Base-by-base conservation (phyloP, 2,113 vertebrate genomes). In the Paedocypris sp. region DNA sequence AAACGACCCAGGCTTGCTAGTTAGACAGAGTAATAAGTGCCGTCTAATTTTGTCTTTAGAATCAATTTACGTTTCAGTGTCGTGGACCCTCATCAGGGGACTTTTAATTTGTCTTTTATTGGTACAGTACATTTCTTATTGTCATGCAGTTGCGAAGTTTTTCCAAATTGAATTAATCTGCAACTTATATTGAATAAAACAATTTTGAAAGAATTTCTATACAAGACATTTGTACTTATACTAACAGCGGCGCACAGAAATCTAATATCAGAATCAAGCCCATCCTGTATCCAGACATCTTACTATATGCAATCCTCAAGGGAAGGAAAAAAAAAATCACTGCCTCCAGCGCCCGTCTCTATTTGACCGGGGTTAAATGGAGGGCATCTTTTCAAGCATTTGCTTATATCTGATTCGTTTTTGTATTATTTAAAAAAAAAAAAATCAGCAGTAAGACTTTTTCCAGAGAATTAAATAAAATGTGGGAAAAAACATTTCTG, bases 61-160 rank as follows among this genome's bases (percentile, higher is more conserved):
- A 85, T 84, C 77, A 83, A 87, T 87, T 90, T 85, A 85, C 79
- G 82, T 79, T 86, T 85, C 79, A 83, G 79, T 85, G 77, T 69
- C 62, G 53, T 42, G 59, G 71, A 82, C 77, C 74, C 72, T 80
- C 77, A 81, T 83, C 82, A 82, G 80, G 83, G 79, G 79, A 82
- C 63, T 47, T 15, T 48, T 29, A 13, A 13, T 22, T 25, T 46
- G 15, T 26, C 7, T 46, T 5, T 26, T 28, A n/a, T n/a, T n/a
- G n/a, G n/a, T n/a, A n/a, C n/a, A n/a, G n/a, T n/a, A n/a, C n/a
- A n/a, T n/a, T n/a, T n/a, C n/a, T n/a, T n/a, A n/a, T n/a, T n/a
- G n/a, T n/a, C n/a, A n/a, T n/a, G n/a, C n/a, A n/a, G n/a, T n/a
- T n/a, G n/a, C n/a, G n/a, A n/a, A n/a, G n/a, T n/a, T n/a, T n/a